A percentile compares a stretch with the other conserved stretches of the same genome.
phyloP scores from a whole-genome alignment of 2,888 invertebrate genomes.

The Chrysotoxum bicinctum region DNA sequence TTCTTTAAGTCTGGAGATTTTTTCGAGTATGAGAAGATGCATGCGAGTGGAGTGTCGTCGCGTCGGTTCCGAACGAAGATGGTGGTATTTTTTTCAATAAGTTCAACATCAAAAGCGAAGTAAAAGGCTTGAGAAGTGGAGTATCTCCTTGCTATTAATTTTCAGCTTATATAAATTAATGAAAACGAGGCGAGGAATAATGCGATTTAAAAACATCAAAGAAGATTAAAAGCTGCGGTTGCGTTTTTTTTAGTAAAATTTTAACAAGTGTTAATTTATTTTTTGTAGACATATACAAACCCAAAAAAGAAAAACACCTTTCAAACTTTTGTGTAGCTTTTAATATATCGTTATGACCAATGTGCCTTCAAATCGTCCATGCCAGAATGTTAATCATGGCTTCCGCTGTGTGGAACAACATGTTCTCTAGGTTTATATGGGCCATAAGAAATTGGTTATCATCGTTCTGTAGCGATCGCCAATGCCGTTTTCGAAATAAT shows the following conservation, averaged over 20 bases:
- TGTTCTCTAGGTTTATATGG: too few species aligned
- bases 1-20: conserved; percentile 27
- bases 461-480: too few species aligned
- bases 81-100: conserved; percentile 25
- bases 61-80: not conserved
- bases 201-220: not conserved
- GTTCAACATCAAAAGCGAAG: not conserved
- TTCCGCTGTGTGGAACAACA: too few species aligned
- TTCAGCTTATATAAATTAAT: conserved; percentile 1
- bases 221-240: not conserved
- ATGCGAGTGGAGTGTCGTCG: not conserved
- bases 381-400: too few species aligned
- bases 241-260: not conserved
- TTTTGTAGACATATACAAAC: too few species aligned
- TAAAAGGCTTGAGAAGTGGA: conserved; percentile 19
- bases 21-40: conserved; percentile 6
- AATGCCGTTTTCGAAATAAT: too few species aligned
- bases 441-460: too few species aligned
- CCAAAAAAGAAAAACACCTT: too few species aligned
- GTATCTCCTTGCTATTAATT: not conserved
- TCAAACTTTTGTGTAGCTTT: too few species aligned
- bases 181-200: not conserved
- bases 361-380: too few species aligned
- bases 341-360: too few species aligned
- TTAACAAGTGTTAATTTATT: not conserved